Percentiles rank a stretch among this genome's conserved stretches.
Conservation (phyloP, 2,113 vertebrate species). For the Excalfactoria chinensis region DNA sequence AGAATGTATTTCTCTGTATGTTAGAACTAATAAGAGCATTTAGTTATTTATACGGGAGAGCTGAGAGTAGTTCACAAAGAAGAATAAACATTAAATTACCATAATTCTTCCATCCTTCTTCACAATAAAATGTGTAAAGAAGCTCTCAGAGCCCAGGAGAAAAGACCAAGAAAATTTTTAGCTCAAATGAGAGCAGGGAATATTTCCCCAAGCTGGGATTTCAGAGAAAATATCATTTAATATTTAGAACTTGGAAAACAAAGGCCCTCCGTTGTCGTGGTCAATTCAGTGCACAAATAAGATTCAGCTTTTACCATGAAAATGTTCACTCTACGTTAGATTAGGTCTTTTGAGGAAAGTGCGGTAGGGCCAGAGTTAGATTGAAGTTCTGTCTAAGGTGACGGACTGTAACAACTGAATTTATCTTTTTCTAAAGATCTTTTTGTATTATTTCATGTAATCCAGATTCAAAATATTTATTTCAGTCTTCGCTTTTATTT, state of each 20-base stretch:
- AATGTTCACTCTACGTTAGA: neutral
- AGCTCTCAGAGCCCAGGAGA: conserved; percentile 23
- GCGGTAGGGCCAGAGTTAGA: neutral
- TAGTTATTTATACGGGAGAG: conserved; percentile 70
- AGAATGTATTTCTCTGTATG: conserved; percentile 52
- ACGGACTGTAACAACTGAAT: neutral
- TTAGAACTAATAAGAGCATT: conserved; percentile 61
- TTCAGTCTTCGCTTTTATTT: neutral
- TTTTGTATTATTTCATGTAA: neutral
- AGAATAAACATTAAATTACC: conserved; percentile 68
- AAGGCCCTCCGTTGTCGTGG: neutral
- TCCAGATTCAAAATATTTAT: neutral
- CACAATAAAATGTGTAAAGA: conserved; percentile 1
- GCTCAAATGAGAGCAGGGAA: neutral
- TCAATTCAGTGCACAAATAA: neutral
- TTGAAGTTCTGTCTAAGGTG: neutral
- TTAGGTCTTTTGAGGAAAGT: neutral
- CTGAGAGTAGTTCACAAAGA: conserved; percentile 40
- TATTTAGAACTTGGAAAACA: conserved; percentile 33
- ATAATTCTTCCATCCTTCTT: conserved; percentile 63
- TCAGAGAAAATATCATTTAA: conserved; percentile 26
- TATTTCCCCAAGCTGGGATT: conserved; percentile 15
- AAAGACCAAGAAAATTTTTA: conserved; percentile 4
- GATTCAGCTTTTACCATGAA: neutral
- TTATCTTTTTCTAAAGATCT: neutral